Base-by-base conservation (phyloP, 2,888 invertebrate genomes). In the Drosophila maculinotata region DNA sequence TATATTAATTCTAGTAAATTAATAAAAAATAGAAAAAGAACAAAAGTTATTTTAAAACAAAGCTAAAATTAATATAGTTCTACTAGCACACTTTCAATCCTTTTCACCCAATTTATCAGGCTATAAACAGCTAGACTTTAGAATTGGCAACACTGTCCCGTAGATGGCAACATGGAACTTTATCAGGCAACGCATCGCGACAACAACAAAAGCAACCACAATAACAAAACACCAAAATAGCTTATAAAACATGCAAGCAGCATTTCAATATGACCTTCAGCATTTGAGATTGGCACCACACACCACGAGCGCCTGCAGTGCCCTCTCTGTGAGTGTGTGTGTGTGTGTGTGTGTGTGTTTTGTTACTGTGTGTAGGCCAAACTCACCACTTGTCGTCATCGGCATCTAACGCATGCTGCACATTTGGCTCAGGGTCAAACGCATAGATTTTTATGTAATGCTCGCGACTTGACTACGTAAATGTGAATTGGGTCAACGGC, bases 371-470 rank as follows among this genome's bases (percentile, higher is more conserved):
- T 59, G 54, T 51, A 15, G 14, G 47, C 42, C 20, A 38, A 62
- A 69, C 52, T 65, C 76, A 79, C 65, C 76, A 77, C 57, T 59
- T 56, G 17, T 17, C 36, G 5, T 20, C n/a, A 10, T 31, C 4
- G 1, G 49, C 42, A 36, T 33, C 64, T 47, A 68, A 76, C 76
- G 71, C 69, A 65, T 74, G 70, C 83, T 76, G 86, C 70, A 77
- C 88, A 84, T 84, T 87, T 75, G 39, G 86, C 82, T 88, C 86
- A 86, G 85, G 86, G 86, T 88, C 79, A 87, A 47, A 73, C 56
- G 53, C 76, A 69, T 52, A 80, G 71, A 20, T 54, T 49, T 56
- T 85, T 80, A 68, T 84, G 87, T 42, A 85, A 76, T 74, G 42
- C 80, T 56, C 30, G 77, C 39, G 39, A 69, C 64, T 9, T 60